Evolutionary conservation across 2,113 vertebrate species (phyloP), one percentile per base, ranked within the genome.

Genomic region (Maccullochella peelii): DNA sequence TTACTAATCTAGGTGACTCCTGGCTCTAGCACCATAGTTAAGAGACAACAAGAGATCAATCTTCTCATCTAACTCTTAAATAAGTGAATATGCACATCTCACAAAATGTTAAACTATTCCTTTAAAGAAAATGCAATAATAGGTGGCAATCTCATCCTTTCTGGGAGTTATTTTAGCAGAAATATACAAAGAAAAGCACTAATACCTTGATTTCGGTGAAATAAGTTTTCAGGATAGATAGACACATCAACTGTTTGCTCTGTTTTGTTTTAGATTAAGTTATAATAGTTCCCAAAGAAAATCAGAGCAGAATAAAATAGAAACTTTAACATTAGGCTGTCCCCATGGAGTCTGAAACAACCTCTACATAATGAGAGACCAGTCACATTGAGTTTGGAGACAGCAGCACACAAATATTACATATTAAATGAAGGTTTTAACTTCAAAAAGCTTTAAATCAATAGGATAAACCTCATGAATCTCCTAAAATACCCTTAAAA

Each of bases 331-430:
- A 36, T 25, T 49, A 21, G 11, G 7, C 36, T 62, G 30, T 80
- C 77, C 72, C 68, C 1, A 0, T 9, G 38, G 86, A 77, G 52
- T 33, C 52, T 75, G 57, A 58, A 61, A 71, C 15, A 44, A n/a
- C 74, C 33, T 54, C 6, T 49, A 44, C 25, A 59, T 55, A 66
- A 33, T 36, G 57, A 59, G n/a, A 55, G n/a, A 59, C 8, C 21
- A n/a, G 67, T 77, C 67, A 77, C 55, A 40, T 61, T 69, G 3
- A 20, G 20, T 81, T 62, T 81, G 73, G 59, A 58, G 38, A 62
- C 4, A 40, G 27, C 25, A 27, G 21, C 52, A 44, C 30, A 63
- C 47, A 36, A 49, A 76, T 6, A 23, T 61, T 9, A 61, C 23
- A 58, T 49, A 23, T 61, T 9, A 61, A 18, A 58, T 49, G 12